Evolutionary conservation across 2,797 vertebrate species (phyloP).

Genomic region (Premnoplex brunnescens): DNA sequence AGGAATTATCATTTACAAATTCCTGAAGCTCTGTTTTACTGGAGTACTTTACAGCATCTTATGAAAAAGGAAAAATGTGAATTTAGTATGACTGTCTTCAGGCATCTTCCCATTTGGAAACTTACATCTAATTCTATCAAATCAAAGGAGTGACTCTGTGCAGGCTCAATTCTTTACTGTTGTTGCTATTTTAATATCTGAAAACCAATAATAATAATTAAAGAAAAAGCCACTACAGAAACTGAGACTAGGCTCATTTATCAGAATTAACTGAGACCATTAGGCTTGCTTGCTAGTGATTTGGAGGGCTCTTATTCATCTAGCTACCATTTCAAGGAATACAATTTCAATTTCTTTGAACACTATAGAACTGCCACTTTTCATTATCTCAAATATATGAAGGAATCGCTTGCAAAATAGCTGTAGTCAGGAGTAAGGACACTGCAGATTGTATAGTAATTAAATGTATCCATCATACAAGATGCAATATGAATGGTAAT

Average conservation of each 20-base stretch:
- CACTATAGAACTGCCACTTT: background rate
- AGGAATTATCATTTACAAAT: background rate
- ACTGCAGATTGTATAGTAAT: conserved; percentile 5
- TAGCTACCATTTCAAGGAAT: background rate
- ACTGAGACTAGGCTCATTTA: background rate
- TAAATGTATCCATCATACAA: background rate
- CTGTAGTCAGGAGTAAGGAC: background rate
- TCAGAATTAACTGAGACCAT: background rate
- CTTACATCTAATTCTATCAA: background rate
- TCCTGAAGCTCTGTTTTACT: background rate
- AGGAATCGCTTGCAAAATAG: conserved; percentile 16
- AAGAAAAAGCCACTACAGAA: background rate
- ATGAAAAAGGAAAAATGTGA: background rate
- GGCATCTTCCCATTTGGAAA: background rate
- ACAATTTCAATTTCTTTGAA: conserved; percentile 6
- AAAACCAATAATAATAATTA: background rate
- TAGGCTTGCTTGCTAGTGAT: background rate
- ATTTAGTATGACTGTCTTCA: background rate
- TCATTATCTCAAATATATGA: background rate
- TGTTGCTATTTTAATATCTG: background rate
- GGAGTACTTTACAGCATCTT: background rate
- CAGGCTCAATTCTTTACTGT: background rate
- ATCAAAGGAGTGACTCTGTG: background rate
- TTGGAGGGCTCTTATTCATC: background rate
- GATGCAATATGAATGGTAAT: background rate